Percentiles rank a stretch among this genome's conserved stretches.
Evolutionary conservation across 2,888 invertebrate species (phyloP).

Genomic region (Seira sanloemensis): DNA sequence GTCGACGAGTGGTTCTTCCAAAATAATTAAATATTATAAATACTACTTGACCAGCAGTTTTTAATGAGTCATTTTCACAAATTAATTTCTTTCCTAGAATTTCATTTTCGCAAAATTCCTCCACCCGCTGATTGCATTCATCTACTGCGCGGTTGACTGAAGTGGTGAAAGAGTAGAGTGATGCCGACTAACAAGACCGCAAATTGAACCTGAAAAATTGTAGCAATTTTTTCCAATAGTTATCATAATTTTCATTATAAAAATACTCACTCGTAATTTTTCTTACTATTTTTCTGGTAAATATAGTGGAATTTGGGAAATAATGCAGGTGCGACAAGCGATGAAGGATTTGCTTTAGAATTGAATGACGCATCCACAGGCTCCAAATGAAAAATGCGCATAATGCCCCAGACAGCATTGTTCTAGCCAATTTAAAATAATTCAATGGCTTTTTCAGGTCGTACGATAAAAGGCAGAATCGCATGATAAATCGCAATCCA

Average conservation of each 20-base stretch:
- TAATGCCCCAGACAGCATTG: neutral
- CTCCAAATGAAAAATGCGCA: conserved; percentile 29
- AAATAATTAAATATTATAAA: neutral
- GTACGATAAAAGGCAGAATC: conserved; percentile 22
- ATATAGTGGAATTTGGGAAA: conserved; percentile 27
- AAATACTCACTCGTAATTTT: neutral
- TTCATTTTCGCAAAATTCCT: neutral
- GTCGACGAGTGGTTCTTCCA: conserved; percentile 23
- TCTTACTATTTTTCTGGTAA: conserved; percentile 15
- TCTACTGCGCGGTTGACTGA: conserved; percentile 22
- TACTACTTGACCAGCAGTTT: neutral
- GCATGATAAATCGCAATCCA: neutral
- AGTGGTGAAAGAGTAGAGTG: neutral
- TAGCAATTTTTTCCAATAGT: neutral
- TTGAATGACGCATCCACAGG: conserved; percentile 28
- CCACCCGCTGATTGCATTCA: neutral
- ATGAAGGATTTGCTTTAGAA: conserved; percentile 7
- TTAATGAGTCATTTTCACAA: neutral
- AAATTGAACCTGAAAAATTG: neutral
- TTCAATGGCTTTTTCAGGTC: conserved; percentile 35
- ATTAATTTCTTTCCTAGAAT: neutral
- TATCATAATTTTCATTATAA: neutral
- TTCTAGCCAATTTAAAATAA: conserved; percentile 36
- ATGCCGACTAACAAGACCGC: neutral
- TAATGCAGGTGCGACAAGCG: conserved; percentile 27